Evolutionary conservation across 2,797 vertebrate species (phyloP), one percentile per base, ranked within the genome.

Genomic region (Orientallactaga sibirica): DNA sequence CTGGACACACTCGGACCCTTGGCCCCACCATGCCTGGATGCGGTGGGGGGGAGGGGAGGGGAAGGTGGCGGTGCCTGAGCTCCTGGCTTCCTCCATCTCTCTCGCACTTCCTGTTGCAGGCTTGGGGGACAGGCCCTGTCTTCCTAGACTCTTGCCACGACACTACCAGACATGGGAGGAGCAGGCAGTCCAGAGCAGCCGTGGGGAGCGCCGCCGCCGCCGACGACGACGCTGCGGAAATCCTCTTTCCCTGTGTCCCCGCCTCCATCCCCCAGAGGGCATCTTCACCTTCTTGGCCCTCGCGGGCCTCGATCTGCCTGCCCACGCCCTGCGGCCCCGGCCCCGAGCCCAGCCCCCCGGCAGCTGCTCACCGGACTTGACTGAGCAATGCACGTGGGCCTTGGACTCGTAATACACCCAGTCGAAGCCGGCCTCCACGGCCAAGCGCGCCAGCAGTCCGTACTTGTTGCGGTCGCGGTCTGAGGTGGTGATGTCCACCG

Each of bases 381-480:
- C 99, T 0, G 99, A 99, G 97, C 99, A 99, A 98, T 99, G 99
- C 96, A 99, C 99, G 94, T 99, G 99, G 11, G 99, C 99, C 98
- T 99, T 99, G 97, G 99, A 99, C 96, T 99, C 99, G 0, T 99
- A 99, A 98, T 99, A 99, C 97, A 99, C 99, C 99, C 99, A 99
- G 96, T 99, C 99, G 6, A 99, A 99, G 91, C 99, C 99, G 1
- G 99, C 99, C 97, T 99, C 99, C 95, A 99, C 99, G 0, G 99
- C 99, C 98, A 99, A 97, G 89, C 99, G 98, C 20, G 99, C 99
- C 98, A 99, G 97, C 99, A 99, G 99, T 97, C 99, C 99, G 0
- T 99, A 99, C 94, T 99, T 99, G 97, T 99, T 99, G 58, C 99
- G 97, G 98, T 99, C 99, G 0, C 99, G 98, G 98, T 99, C 99